Base-by-base conservation (phyloP, 2,888 invertebrate species). In the Yponomeuta malinellus region DNA sequence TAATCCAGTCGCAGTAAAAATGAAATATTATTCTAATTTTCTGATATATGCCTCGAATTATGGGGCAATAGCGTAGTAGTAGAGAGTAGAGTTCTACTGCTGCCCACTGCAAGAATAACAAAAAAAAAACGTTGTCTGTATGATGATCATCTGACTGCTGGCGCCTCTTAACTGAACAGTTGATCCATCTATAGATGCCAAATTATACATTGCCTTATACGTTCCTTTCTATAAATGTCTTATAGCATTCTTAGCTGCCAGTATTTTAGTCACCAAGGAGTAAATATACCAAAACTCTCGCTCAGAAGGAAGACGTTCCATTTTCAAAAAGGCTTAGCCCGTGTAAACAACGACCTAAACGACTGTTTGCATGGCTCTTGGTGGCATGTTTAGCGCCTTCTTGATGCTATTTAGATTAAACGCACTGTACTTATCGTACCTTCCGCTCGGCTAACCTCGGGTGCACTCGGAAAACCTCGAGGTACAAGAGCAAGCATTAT, bases 361-460 rank as follows among this genome's bases (percentile, higher is more conserved):
- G 65, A 65, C 65, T 65, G 33, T 59, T 59, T 65, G 33, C 65
- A 59, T 8, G 12, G 31, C 33, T 65, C 65, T 29, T 31, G 12
- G 65, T 65, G 65, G 78, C 80, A 74, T 81, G 79, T 80, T 81
- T 77, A 80, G 79, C 75, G 77, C 23, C 78, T 82, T 79, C 81
- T 82, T 82, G 87, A 86, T 88, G 83, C 85, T 87, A 87, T 90
- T 90, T 88, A 88, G 89, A 89, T 90, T 89, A 89, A 86, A 84
- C 81, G 81, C 74, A 15, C 12, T 78, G 83, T 83, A 89, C 86
- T 89, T 91, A 89, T 89, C 89, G 77, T 78, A 77, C 82, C 80
- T 88, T 89, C 86, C 88, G 85, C 83, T 77, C 83, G 81, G 82
- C 80, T 79, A 83, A 83, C 83, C 84, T 78, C 77, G 77, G 78